phyloP scores from a whole-genome alignment of 2,113 vertebrate species.

The Mungos mungo region DNA sequence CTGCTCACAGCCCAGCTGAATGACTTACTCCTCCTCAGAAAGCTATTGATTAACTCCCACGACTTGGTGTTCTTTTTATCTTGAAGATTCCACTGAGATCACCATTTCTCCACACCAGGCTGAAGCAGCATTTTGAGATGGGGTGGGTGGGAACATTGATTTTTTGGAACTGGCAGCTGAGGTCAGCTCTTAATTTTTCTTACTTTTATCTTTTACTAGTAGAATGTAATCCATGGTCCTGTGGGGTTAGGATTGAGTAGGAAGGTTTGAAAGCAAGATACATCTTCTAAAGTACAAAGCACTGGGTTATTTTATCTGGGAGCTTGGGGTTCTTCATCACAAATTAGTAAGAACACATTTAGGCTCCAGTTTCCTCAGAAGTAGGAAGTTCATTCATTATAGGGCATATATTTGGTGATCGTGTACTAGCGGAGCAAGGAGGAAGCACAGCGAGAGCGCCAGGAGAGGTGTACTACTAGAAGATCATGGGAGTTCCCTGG shows the following conservation, averaged over 20 bases:
- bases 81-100: constrained; percentile 31
- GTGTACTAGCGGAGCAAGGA: background rate
- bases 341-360: background rate
- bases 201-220: constrained; percentile 28
- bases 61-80: constrained; percentile 43
- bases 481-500: rapidly evolving
- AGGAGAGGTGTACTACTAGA: background rate
- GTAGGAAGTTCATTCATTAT: background rate
- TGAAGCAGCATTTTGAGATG: constrained; percentile 48
- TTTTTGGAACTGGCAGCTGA: constrained; percentile 47
- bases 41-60: constrained; percentile 42
- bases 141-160: constrained; percentile 40
- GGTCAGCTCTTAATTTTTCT: constrained; percentile 62
- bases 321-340: background rate
- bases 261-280: background rate
- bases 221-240: background rate
- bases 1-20: constrained; percentile 14
- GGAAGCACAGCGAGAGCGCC: background rate
- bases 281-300: background rate
- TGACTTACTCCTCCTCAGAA: background rate
- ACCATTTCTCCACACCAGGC: background rate
- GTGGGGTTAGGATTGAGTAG: background rate
- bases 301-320: background rate
- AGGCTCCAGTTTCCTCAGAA: background rate
- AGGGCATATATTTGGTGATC: background rate